Conservation (phyloP, 2,113 vertebrate species). For the Channa maculata region DNA sequence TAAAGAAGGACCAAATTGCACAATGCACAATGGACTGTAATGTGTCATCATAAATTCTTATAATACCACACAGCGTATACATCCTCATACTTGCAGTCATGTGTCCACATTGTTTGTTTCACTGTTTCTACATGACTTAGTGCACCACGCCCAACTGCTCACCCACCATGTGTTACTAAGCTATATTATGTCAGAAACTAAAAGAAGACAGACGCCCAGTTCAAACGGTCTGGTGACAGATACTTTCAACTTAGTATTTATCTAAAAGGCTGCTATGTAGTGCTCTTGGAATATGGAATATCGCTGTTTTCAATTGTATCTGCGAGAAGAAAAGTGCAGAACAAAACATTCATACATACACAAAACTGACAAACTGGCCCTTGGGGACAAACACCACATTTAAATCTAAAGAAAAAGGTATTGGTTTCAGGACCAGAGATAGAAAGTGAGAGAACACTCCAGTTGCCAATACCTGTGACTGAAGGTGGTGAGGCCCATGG, state of each 20-base stretch:
- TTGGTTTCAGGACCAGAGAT: background rate
- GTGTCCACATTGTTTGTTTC: background rate
- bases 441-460: background rate
- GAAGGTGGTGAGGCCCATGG: constrained; percentile 93
- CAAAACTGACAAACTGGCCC: background rate
- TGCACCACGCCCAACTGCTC: background rate
- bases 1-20: background rate
- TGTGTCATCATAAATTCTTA: background rate
- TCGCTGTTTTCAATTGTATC: constrained; percentile 4
- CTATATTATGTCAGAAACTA: background rate
- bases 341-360: background rate
- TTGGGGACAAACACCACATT: background rate
- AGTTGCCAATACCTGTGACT: constrained; percentile 89
- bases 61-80: background rate
- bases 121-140: background rate
- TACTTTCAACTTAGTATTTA: no score
- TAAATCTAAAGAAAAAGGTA: background rate
- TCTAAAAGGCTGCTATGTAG: background rate
- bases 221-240: background rate
- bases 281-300: background rate
- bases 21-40: no score
- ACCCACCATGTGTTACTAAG: background rate
- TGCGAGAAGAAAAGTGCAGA: background rate
- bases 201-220: background rate
- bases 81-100: background rate